Base-by-base conservation (phyloP, 2,888 invertebrate species). In the Dasypolia templi region DNA sequence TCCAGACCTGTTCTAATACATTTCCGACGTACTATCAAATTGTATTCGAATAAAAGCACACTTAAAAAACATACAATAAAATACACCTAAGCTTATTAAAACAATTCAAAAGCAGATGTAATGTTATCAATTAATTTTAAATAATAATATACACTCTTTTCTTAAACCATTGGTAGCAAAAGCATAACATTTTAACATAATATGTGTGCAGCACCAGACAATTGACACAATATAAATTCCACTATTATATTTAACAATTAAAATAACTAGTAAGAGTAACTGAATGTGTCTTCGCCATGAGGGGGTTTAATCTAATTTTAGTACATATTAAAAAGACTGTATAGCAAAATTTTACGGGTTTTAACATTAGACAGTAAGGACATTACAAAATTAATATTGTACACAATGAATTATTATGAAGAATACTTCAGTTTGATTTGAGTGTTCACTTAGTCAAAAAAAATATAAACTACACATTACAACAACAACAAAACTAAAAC, bases 401-500 rank as follows among this genome's bases (percentile, higher is more conserved):
- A 81, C 68, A 86, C 67, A 77, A 76, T 70, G 67, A 75, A 80
- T 75, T 81, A 82, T 82, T 81, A 86, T 82, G 79, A 84, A 88
- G 83, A 89, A 88, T 87, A 89, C 86, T 89, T 84, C 81, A 86
- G 80, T 85, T 88, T 87, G 83, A 86, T 87, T 88, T 87, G 86
- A 88, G 86, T 89, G 83, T 72, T 84, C 67, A 64, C 86, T 89
- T 88, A 62, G 3, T 58, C 86, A 81, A 85, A 83, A 64, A 79
- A 63, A 79, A 77, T 84, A 84, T 82, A 86, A 87, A 89, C 84
- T 87, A 89, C 77, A 88, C 81, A 86, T 85, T 85, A 87, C 83
- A 89, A 89, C 88, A 90, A 89, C 86, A 91, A 90, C 86, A 84
- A 78, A 82, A 64, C 81, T 87, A 90, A 87, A 88, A 88, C 83